Evolutionary conservation across 2,113 vertebrate genomes (phyloP).

Genomic region (Tamias sibiricus): DNA sequence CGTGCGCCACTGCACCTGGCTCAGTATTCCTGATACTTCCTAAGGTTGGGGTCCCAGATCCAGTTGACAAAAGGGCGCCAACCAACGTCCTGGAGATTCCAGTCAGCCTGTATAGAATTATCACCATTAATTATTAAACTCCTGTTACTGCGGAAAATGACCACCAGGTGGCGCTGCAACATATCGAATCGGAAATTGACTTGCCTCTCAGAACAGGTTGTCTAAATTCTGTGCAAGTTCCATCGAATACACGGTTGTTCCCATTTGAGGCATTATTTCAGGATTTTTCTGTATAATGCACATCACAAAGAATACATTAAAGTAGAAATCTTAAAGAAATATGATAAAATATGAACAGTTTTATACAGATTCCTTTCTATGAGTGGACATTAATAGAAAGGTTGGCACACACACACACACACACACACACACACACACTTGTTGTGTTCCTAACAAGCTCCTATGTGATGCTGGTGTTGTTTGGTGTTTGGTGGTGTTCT

Average conservation of each 20-base stretch:
- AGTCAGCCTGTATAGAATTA: not conserved
- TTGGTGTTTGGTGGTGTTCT: not conserved
- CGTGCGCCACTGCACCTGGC: no score
- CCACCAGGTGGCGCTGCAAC: constrained; percentile 63
- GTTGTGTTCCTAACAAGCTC: not conserved
- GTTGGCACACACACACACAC: not conserved
- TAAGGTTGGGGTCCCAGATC: not conserved
- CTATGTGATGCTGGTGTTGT: not conserved
- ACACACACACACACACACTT: not conserved
- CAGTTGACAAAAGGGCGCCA: not conserved
- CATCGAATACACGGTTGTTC: not conserved
- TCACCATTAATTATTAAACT: not conserved
- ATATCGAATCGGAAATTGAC: not conserved
- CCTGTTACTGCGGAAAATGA: not conserved
- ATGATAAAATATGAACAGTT: not conserved
- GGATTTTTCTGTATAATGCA: not conserved
- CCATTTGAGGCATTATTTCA: not conserved
- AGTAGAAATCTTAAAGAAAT: constrained; percentile 28
- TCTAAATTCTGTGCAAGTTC: not conserved
- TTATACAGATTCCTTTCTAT: constrained; percentile 18
- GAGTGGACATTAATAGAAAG: not conserved
- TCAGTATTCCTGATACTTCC: not conserved
- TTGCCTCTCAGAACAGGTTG: not conserved
- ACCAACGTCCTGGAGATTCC: not conserved
- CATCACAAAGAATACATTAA: not conserved